These are phyloP conservation scores for Microcebus griseorufus DNA, from an alignment of 2,113 vertebrate species.

Conservation along the genomic window DNA sequence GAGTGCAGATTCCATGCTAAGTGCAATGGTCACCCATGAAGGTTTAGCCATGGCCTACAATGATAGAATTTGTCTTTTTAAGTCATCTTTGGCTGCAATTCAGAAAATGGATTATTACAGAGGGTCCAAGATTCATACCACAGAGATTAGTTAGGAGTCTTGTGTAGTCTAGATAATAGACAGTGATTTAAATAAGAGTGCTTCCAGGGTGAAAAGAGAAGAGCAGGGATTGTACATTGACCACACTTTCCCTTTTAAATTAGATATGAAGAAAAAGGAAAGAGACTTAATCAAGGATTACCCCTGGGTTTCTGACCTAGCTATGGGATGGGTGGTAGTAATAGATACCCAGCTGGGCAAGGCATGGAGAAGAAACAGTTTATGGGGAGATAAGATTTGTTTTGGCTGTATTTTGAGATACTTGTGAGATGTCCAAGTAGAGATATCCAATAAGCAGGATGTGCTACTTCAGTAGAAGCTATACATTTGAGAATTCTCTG, in stretches of 20 bases:
- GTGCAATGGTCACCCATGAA: not conserved
- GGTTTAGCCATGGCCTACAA: not conserved
- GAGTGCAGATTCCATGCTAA: not conserved
- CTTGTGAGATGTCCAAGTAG: not conserved
- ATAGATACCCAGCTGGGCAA: not conserved
- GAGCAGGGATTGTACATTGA: not conserved
- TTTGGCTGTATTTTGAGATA: not conserved
- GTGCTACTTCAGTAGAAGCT: not conserved
- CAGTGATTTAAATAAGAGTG: not conserved
- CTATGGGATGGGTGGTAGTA: not conserved
- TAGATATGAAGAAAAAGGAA: not conserved
- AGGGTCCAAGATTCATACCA: not conserved
- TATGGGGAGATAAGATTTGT: not conserved
- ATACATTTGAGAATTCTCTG: not conserved
- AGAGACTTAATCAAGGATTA: not conserved
- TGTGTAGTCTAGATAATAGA: not conserved
- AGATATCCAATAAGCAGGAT: not conserved
- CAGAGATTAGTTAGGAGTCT: not conserved
- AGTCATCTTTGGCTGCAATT: not conserved
- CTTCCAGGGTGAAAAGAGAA: not conserved
- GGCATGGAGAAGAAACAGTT: not conserved
- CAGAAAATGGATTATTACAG: not conserved
- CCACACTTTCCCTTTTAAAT: not conserved
- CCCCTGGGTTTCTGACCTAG: not conserved
- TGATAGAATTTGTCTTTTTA: not conserved